Conservation (phyloP, 1,140 invertebrate species). For the Bombus pascuorum region DNA sequence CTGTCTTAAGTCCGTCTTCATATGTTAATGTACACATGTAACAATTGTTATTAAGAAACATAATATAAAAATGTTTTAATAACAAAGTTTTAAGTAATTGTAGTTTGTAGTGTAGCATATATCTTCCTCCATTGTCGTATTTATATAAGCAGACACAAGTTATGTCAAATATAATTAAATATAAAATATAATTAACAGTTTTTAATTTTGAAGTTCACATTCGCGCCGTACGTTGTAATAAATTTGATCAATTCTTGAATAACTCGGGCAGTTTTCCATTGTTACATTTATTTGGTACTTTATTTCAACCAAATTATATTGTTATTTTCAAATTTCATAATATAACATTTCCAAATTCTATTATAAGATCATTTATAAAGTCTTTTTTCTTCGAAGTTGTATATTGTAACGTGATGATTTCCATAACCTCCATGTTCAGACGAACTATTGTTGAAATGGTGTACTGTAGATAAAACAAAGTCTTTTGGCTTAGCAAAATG, state of each 20-base stretch:
- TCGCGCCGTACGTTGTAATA: not conserved
- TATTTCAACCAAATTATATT: not conserved
- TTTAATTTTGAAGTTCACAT: not conserved
- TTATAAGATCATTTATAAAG: slow-evolving; percentile 8
- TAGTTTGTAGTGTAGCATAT: not conserved
- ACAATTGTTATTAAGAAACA: not conserved
- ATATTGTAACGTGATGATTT: slow-evolving; percentile 28
- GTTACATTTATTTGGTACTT: not conserved
- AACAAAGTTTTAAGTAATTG: not conserved
- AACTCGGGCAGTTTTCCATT: not conserved
- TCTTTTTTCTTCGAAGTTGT: slow-evolving; percentile 25
- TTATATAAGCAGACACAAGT: not conserved
- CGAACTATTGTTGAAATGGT: slow-evolving; percentile 6
- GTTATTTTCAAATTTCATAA: not conserved
- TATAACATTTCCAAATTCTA: not conserved
- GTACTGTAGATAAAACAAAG: not conserved
- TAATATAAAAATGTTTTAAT: not conserved
- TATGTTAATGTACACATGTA: not conserved
- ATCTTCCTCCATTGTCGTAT: not conserved
- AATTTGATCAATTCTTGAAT: slow-evolving; percentile 6
- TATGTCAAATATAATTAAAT: not conserved
- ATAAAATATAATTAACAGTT: not conserved
- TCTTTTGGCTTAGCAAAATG: not conserved
- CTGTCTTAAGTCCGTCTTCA: not conserved
- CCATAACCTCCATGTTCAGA: slow-evolving; percentile 46